Percentiles rank a stretch among this genome's conserved stretches.
Evolutionary conservation across 1,140 invertebrate species (phyloP).

Genomic region (Elysia chlorotica): DNA sequence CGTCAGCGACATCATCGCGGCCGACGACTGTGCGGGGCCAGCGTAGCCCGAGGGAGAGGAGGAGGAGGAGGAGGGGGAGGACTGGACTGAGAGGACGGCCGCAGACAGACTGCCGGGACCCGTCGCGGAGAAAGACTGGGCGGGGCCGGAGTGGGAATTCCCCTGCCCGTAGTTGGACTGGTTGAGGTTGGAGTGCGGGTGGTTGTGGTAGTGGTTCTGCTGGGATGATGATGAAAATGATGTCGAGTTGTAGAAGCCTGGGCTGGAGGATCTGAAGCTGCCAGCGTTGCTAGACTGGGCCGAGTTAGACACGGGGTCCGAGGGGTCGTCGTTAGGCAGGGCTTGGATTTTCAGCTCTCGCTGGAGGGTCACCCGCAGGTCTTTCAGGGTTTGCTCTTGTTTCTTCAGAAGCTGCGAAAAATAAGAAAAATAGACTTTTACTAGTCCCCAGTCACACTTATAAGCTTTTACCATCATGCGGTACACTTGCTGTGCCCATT

Average conservation of each 20-base stretch:
- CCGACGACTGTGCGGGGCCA: slow-evolving; percentile 13
- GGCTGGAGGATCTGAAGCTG: not conserved
- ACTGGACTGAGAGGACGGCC: not conserved
- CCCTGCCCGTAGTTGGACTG: slow-evolving; percentile 11
- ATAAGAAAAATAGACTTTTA: too few species aligned
- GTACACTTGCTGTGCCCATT: too few species aligned
- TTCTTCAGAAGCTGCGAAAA: slow-evolving; percentile 86
- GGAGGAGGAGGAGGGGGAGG: not conserved
- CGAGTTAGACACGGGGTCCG: slow-evolving; percentile 14
- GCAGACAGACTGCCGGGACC: not conserved
- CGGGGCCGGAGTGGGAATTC: not conserved
- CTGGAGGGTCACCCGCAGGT: slow-evolving; percentile 90
- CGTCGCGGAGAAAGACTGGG: too few species aligned
- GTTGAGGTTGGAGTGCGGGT: not conserved
- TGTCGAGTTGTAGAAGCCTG: not conserved
- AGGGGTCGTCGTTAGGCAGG: slow-evolving; percentile 54
- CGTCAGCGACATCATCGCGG: not conserved
- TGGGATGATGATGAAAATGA: not conserved
- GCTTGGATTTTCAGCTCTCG: slow-evolving; percentile 74
- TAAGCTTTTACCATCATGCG: too few species aligned
- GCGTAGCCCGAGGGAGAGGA: too few species aligned
- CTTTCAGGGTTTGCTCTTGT: slow-evolving; percentile 81
- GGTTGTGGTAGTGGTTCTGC: not conserved
- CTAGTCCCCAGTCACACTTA: too few species aligned
- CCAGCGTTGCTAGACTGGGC: slow-evolving; percentile 9